A percentile compares a stretch with the other conserved stretches of the same genome.
phyloP scores from a whole-genome alignment of 2,797 vertebrate genomes.

The Peromyscus melanophrys region DNA sequence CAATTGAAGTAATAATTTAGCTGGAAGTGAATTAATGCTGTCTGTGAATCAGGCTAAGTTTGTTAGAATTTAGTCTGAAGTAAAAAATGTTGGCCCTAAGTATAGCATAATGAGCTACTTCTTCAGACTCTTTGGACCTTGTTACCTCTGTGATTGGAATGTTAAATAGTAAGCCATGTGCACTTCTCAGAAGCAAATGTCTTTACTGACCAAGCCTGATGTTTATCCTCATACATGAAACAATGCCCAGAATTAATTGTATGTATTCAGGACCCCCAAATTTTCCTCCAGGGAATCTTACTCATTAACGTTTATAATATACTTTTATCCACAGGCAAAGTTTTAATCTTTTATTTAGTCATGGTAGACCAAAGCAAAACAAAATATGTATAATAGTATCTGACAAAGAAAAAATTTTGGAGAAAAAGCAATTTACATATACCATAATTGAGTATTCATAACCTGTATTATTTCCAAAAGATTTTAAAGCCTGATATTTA shows the following conservation, averaged over 20 bases:
- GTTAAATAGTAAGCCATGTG: slow-evolving; percentile 77
- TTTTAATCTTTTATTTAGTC: slow-evolving; percentile 72
- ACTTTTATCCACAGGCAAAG: slow-evolving; percentile 66
- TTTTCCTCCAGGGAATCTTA: slow-evolving; percentile 39
- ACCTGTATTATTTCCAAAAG: slow-evolving; percentile 55
- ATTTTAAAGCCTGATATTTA: slow-evolving; percentile 63
- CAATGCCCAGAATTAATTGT: neutral
- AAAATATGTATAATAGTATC: slow-evolving; percentile 67
- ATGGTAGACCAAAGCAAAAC: slow-evolving; percentile 62
- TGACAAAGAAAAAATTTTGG: slow-evolving; percentile 70
- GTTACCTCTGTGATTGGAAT: slow-evolving; percentile 84
- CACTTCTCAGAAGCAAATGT: slow-evolving; percentile 27
- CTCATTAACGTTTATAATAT: slow-evolving; percentile 76
- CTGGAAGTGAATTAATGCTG: slow-evolving; percentile 85
- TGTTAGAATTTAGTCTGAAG: slow-evolving; percentile 87
- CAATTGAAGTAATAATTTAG: slow-evolving; percentile 86
- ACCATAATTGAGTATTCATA: slow-evolving; percentile 69
- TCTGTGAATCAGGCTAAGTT: slow-evolving; percentile 85
- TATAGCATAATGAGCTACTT: slow-evolving; percentile 83
- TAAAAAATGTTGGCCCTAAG: slow-evolving; percentile 85
- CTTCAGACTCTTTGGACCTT: slow-evolving; percentile 82
- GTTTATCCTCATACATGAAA: slow-evolving; percentile 10
- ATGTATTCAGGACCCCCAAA: neutral
- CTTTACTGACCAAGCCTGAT: neutral
- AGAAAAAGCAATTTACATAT: slow-evolving; percentile 64